These are phyloP conservation scores for Eupithecia abbreviata DNA, from an alignment of 2,888 invertebrate species.

Conservation along the genomic window DNA sequence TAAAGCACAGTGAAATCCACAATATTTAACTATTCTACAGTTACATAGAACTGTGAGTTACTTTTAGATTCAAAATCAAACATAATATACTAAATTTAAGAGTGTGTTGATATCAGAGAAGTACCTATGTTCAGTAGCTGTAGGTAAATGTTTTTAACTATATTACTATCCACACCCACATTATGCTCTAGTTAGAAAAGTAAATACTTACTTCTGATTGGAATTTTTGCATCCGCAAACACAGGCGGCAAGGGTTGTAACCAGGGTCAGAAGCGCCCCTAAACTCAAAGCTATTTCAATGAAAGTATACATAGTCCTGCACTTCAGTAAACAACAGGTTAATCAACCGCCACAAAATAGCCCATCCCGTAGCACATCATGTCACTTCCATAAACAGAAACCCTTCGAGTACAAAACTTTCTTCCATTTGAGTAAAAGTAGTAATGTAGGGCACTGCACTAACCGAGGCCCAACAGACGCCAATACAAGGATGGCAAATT, in stretches of 20 bases:
- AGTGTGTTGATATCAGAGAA: not conserved
- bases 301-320: constrained; percentile 76
- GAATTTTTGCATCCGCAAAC: constrained; percentile 90
- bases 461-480: constrained; percentile 62
- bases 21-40: not conserved
- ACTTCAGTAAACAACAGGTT: constrained; percentile 56
- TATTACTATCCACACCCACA: not conserved
- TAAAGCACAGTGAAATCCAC: not conserved
- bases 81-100: not conserved
- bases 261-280: constrained; percentile 75
- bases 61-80: not conserved
- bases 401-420: constrained; percentile 67
- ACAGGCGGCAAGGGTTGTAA: constrained; percentile 85
- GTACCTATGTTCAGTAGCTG: not conserved
- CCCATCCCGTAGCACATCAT: constrained; percentile 66
- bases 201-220: constrained; percentile 87
- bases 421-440: constrained; percentile 77
- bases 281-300: constrained; percentile 75
- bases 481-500: constrained; percentile 46
- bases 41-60: not conserved
- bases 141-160: not conserved
- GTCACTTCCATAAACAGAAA: constrained; percentile 72
- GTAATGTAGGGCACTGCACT: constrained; percentile 76
- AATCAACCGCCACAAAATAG: constrained; percentile 49
- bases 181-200: constrained; percentile 4